Conservation (phyloP, 2,888 invertebrate genomes). For the Pammene fasciana region DNA sequence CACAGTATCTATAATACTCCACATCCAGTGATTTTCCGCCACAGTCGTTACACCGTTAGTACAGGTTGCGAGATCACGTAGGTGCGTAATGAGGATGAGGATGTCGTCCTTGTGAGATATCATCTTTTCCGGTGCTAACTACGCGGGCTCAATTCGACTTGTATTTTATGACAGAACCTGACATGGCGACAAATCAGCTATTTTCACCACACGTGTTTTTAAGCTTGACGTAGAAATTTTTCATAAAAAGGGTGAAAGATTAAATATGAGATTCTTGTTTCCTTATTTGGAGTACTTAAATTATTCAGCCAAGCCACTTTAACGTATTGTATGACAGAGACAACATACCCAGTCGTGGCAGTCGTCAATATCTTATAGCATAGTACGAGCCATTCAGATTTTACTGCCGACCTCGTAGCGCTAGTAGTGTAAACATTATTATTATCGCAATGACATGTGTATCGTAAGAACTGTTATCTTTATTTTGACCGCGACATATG, state of each 20-base stretch:
- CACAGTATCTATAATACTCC: not conserved
- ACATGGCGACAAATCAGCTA: not conserved
- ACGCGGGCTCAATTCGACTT: not conserved
- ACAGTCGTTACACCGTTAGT: constrained; percentile 5
- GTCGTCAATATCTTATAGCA: constrained; percentile 21
- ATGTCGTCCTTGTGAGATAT: constrained; percentile 17
- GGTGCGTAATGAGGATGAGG: constrained; percentile 14
- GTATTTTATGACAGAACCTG: not conserved
- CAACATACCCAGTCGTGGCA: constrained; percentile 15
- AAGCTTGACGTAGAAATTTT: too few species aligned
- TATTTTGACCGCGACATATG: constrained; percentile 36
- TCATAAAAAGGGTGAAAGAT: too few species aligned
- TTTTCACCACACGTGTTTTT: too few species aligned
- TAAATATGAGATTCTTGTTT: too few species aligned
- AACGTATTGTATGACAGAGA: constrained; percentile 6
- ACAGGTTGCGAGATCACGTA: constrained; percentile 7
- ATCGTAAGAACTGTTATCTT: constrained; percentile 32
- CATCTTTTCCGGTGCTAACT: not conserved
- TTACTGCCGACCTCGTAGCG: constrained; percentile 30
- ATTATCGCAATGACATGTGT: constrained; percentile 21
- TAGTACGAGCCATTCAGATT: constrained; percentile 28
- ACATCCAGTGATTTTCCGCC: not conserved
- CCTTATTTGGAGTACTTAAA: too few species aligned
- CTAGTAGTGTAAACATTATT: constrained; percentile 37
- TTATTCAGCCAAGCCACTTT: too few species aligned